A percentile compares a stretch with the other conserved stretches of the same genome.
Evolutionary conservation across 2,888 invertebrate genomes (phyloP).

Genomic region (Steromphala cineraria): DNA sequence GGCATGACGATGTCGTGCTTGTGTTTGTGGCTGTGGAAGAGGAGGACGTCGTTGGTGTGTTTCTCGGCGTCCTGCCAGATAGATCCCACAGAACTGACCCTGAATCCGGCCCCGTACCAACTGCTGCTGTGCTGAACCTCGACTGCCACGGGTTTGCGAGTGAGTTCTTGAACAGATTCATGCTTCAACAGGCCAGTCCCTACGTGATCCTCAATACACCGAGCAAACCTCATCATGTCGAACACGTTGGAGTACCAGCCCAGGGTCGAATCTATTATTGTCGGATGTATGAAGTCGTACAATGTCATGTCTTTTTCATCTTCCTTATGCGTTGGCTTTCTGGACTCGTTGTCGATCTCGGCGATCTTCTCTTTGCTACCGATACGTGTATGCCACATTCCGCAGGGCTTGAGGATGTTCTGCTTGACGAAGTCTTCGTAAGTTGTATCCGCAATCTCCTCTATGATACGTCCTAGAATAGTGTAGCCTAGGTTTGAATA

Average conservation of each 20-base stretch:
- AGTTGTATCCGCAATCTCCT: constrained; percentile 49
- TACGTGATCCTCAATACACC: constrained; percentile 49
- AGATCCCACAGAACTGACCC: constrained; percentile 52
- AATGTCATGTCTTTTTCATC: constrained; percentile 13
- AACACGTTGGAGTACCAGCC: constrained; percentile 70
- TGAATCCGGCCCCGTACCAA: constrained; percentile 62
- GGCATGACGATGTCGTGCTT: constrained; percentile 21
- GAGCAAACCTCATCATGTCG: constrained; percentile 65
- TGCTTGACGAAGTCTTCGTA: constrained; percentile 63
- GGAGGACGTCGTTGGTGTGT: constrained; percentile 59
- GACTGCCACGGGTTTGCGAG: constrained; percentile 34
- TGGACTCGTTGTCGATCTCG: constrained; percentile 25
- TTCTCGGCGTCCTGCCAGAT: constrained; percentile 64
- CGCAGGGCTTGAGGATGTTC: constrained; percentile 57
- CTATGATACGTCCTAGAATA: constrained; percentile 66
- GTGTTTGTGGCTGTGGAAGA: constrained; percentile 52
- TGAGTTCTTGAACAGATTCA: constrained; percentile 47
- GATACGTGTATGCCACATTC: constrained; percentile 70
- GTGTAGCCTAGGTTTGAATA: constrained; percentile 69
- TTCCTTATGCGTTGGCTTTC: background rate
- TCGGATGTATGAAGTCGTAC: constrained; percentile 37
- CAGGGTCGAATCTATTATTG: constrained; percentile 61
- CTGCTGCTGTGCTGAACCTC: constrained; percentile 38
- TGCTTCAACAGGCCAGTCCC: constrained; percentile 53
- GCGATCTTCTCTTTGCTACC: constrained; percentile 35